Evolutionary conservation across 2,888 invertebrate species (phyloP).

Genomic region (Scaptomyza flava): DNA sequence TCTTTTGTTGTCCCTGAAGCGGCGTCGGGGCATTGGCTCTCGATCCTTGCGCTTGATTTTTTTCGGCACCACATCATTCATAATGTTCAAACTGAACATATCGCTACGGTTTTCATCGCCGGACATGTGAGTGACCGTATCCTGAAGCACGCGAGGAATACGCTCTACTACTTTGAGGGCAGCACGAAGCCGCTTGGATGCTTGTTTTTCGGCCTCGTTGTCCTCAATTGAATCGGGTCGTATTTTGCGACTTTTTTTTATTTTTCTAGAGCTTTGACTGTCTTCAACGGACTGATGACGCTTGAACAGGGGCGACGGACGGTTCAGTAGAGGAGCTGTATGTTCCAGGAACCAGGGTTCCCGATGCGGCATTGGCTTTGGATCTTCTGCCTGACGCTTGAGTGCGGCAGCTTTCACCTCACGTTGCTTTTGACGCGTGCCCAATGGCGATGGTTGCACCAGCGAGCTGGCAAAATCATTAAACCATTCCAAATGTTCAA

Average conservation of each 20-base stretch:
- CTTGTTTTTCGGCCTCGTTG: constrained; percentile 14
- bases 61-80: constrained; percentile 55
- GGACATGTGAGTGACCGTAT: constrained; percentile 64
- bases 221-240: constrained; percentile 32
- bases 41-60: constrained; percentile 29
- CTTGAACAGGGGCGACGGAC: constrained; percentile 60
- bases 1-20: constrained; percentile 11
- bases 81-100: constrained; percentile 67
- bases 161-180: constrained; percentile 69
- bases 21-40: constrained; percentile 28
- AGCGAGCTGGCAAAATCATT: constrained; percentile 75
- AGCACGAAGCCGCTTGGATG: constrained; percentile 52
- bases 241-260: constrained; percentile 29
- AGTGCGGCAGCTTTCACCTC: constrained; percentile 36
- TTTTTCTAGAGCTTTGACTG: constrained; percentile 17
- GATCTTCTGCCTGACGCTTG: constrained; percentile 27
- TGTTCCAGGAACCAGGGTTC: constrained; percentile 69
- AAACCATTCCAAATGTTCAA: constrained; percentile 80
- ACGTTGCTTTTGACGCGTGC: constrained; percentile 41
- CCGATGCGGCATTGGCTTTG: constrained; percentile 3
- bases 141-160: constrained; percentile 65
- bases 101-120: constrained; percentile 55
- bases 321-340: constrained; percentile 43
- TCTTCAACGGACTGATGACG: constrained; percentile 19
- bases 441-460: constrained; percentile 80